A percentile compares a stretch with the other conserved stretches of the same genome.
Conservation (phyloP, 1,140 invertebrate species). For the Pogonognathellus flavescens region DNA sequence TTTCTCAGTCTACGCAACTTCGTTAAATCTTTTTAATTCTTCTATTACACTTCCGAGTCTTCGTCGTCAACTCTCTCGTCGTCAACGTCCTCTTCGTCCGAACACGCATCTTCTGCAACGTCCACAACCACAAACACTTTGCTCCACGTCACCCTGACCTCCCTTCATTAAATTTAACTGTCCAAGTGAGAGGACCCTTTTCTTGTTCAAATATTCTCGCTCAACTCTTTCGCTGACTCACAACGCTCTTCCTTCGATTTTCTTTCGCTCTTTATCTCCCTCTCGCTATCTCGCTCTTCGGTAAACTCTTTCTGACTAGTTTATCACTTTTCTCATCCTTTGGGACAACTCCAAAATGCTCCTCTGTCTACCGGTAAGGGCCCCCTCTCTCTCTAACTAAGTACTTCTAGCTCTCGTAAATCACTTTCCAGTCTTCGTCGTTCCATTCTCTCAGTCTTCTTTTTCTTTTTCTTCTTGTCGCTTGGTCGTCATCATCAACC, state of each 20-base stretch:
- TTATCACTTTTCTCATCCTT: not conserved
- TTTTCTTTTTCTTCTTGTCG: not conserved
- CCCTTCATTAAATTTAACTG: not conserved
- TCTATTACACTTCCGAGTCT: not conserved
- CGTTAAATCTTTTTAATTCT: not conserved
- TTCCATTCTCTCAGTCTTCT: not conserved
- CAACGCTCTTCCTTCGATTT: not conserved
- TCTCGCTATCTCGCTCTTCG: not conserved
- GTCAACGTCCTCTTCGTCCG: not conserved
- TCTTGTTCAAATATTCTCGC: not conserved
- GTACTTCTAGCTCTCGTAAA: not conserved
- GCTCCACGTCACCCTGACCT: no score
- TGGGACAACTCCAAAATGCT: conserved; percentile 54
- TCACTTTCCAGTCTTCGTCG: not conserved
- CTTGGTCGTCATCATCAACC: no score
- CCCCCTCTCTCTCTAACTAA: not conserved
- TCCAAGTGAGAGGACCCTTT: not conserved
- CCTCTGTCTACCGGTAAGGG: conserved; percentile 63
- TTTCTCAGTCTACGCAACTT: not conserved
- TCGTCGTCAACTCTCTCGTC: not conserved
- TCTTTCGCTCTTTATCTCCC: not conserved
- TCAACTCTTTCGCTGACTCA: not conserved
- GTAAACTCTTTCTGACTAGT: conserved; percentile 3
- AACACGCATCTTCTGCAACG: no score
- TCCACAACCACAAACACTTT: no score